Evolutionary conservation across 2,113 vertebrate species (phyloP), one percentile per base, ranked within the genome.

Genomic region (Polypterus senegalus): DNA sequence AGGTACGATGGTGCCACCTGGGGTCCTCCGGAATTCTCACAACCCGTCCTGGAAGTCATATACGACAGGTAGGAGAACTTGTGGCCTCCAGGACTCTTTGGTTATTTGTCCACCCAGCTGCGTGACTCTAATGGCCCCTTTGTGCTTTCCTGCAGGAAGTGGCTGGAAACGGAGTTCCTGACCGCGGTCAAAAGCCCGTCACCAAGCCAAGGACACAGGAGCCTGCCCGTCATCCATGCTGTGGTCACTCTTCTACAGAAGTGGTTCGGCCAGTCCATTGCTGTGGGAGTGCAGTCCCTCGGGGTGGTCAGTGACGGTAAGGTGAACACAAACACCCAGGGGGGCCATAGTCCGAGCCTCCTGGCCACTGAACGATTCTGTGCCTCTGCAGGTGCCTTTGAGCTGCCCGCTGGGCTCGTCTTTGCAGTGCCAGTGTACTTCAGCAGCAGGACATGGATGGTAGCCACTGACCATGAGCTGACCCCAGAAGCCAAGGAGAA

Each of bases 361-460:
- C 52, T 7, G 5, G 43, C 5, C 10, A 46, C 53, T 6, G 49
- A 3, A 52, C 3, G 46, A 60, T 5, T 57, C 47, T 46, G 49
- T 6, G 47, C 49, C 2, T 58, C 46, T 60, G 9, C 61, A 98
- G 95, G 89, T 0, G 72, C 88, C 4, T 90, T 83, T 71, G 71
- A 67, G 1, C 7, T 94, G 74, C 91, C 91, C 27, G 70, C 77
- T n/a, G 91, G 76, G n/a, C 71, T 92, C 43, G 74, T 91, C 48
- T 83, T 91, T 65, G 95, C 90, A 46, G 77, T 95, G 72, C 96
- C 93, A 6, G 89, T 91, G 47, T 83, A 68, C 27, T 92, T 92
- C 70, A 74, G 71, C 46, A 76, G 83, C 8, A 89, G 89, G 6
- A 69, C 55, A 7, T 97, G 91, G 91, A 68, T 74, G 5, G 77